These are phyloP conservation scores for Acanthosepion pharaonis DNA, from an alignment of 2,888 invertebrate genomes.

Conservation along the genomic window DNA sequence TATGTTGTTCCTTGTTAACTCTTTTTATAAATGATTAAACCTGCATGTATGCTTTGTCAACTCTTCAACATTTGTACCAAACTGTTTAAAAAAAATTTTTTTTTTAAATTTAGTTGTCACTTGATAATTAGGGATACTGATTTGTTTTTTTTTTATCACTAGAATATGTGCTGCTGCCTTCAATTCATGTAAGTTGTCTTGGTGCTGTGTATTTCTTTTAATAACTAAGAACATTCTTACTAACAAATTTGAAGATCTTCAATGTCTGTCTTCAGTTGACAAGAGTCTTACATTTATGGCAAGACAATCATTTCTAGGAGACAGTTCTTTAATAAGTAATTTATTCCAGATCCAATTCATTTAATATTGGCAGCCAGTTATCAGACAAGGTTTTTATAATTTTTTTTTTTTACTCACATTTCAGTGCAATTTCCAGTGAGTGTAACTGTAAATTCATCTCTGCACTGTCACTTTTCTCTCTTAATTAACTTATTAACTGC, in stretches of 20 bases:
- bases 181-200: constrained; percentile 1
- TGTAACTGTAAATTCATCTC: not conserved
- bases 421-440: not conserved
- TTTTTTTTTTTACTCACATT: not conserved
- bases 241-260: not conserved
- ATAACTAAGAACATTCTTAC: constrained; percentile 22
- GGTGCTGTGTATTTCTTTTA: constrained; percentile 22
- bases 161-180: constrained; percentile 9
- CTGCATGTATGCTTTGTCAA: not conserved
- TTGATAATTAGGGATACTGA: constrained; percentile 21
- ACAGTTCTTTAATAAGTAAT: not conserved
- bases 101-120: not conserved
- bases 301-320: not conserved
- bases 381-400: not conserved
- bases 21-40: not conserved
- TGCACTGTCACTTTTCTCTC: not conserved
- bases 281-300: not conserved
- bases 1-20: not conserved
- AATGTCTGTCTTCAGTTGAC: not conserved
- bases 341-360: not conserved
- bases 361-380: not conserved
- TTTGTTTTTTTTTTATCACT: constrained; percentile 13
- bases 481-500: constrained; percentile 22
- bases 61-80: not conserved
- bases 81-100: not conserved